Base-by-base conservation (phyloP, 1,140 invertebrate species). In the Eueides isabella region DNA sequence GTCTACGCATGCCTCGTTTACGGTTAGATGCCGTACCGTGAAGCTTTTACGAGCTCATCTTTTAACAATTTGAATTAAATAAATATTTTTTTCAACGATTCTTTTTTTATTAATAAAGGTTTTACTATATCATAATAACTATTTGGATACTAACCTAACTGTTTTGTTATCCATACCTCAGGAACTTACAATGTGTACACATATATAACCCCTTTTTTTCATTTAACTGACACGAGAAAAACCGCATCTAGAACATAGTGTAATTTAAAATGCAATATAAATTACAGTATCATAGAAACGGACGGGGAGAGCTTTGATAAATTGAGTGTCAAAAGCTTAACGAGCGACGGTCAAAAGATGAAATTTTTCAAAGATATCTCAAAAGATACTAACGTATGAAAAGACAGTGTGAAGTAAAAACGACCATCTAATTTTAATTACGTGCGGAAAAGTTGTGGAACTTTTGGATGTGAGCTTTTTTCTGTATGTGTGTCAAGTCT, bases 291-390 rank as follows among this genome's bases (percentile, higher is more conserved):
- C 48, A 55, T 55, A 55, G 16, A 26, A 55, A 55, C n/a, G 48
- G 48, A 23, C 29, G 48, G 31, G 11, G 48, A n/a, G 28, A n/a
- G 67, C 55, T 69, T 69, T 69, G 67, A 69, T 69, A 61, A 69
- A 69, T 69, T 48, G 55, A 69, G 67, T 69, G 67, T 69, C 67
- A 69, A 69, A 44, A 69, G 67, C 48, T 61, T 69, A 69, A 69
- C 67, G 67, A 69, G 67, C 41, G 67, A 61, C 67, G 67, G 67
- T 69, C 67, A 67, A 67, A 67, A 67, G 66, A 67, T 55, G 38
- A 68, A 68, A 68, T 31, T 55, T 55, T 44, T 29, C 55, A 31
- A 26, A 69, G 67, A 69, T 69, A 69, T 61, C 67, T 69, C 48
- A 48, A 31, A 55, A 61, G 67, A 69, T 69, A 38, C 35, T 38